phyloP scores from a whole-genome alignment of 2,797 vertebrate species.

The Tangara arthus region DNA sequence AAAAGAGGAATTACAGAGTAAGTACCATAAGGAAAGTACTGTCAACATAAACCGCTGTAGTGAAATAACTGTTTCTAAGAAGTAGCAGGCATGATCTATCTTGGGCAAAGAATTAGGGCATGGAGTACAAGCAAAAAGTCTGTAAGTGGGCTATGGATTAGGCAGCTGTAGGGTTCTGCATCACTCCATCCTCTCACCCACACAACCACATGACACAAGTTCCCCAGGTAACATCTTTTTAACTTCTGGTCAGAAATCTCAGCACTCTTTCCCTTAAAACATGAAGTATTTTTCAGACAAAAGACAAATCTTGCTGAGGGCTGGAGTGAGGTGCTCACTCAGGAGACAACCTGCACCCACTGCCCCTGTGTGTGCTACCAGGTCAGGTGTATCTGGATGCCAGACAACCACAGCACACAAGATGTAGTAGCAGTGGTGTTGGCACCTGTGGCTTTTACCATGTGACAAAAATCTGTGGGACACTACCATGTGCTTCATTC shows the following conservation, averaged over 20 bases:
- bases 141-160: background rate
- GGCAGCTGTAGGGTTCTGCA: background rate
- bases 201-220: background rate
- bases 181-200: background rate
- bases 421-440: background rate
- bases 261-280: background rate
- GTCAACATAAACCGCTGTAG: background rate
- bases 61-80: background rate
- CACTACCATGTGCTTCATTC: background rate
- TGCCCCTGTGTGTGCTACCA: background rate
- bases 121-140: background rate
- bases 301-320: background rate
- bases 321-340: background rate
- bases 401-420: background rate
- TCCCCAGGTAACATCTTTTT: background rate
- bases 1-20: background rate
- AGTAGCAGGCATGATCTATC: background rate
- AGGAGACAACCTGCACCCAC: background rate
- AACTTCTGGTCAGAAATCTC: background rate
- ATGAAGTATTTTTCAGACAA: background rate
- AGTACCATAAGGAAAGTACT: background rate
- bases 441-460: background rate
- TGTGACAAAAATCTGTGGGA: background rate
- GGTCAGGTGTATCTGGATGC: background rate
- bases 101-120: background rate